Evolutionary conservation across 2,797 vertebrate genomes (phyloP), one percentile per base, ranked within the genome.

Genomic region (Hyperoplus immaculatus): DNA sequence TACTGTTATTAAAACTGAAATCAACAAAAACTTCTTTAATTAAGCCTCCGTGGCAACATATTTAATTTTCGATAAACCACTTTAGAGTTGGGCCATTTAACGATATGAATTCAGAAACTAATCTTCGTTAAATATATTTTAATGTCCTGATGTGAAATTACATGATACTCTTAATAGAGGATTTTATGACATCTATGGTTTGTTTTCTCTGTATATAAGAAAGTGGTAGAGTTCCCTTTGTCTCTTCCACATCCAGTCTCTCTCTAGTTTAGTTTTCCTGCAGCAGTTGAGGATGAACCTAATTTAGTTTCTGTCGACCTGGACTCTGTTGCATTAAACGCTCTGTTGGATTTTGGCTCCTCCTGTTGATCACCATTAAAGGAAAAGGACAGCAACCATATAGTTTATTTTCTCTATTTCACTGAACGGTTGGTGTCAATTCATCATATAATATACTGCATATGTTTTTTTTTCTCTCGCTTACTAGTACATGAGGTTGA

Each of bases 271-370:
- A 18, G 11, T 29, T 72, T 15, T 6, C 18, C 16, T 12, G 4
- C 76, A 47, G 10, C 50, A 39, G 56, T 16, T 53, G 38, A 15
- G 43, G 56, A 58, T 29, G 60, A 58, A 62, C 8, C 7, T 41
- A 18, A 42, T 72, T 15, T 69, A 38, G 14, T 55, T 72, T 50
- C 65, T 45, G 39, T 64, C 46, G 21, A 15, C 18, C 36, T 61
- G 42, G 29, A 55, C 70, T 63, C 10, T 43, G 45, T 3, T 18
- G 15, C 43, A 58, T 69, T 74, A 47, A 69, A 53, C 18, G 45
- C 58, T 69, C 59, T 29, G 45, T 41, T 39, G 64, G 42, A 14
- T 29, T 69, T 57, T 54, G 8, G 42, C 16, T 29, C 51, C n/a
- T 45, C 51, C 15, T 43, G 53, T 59, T 59, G 21, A 64, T 39